Conservation (phyloP, 2,888 invertebrate genomes). For the Steromphala cineraria region DNA sequence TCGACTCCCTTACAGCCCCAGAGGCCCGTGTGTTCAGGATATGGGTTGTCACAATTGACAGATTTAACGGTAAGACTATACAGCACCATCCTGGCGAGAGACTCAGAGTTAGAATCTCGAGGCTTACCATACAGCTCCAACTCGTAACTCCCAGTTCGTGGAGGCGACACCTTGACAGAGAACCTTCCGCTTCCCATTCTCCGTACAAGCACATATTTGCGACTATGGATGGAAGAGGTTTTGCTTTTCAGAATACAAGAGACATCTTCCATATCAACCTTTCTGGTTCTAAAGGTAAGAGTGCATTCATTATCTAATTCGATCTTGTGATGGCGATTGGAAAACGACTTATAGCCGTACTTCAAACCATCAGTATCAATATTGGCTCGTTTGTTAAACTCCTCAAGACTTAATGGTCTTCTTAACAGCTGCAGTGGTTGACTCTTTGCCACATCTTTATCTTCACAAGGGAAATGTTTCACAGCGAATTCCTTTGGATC, state of each 20-base stretch:
- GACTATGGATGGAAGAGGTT: neutral
- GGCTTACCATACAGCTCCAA: neutral
- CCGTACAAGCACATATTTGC: neutral
- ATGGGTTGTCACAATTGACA: neutral
- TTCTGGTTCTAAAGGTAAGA: neutral
- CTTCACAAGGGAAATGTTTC: slow-evolving; percentile 55
- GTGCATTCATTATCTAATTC: neutral
- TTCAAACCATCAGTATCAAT: neutral
- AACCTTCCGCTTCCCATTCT: neutral
- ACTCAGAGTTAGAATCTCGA: neutral
- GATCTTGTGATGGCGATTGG: neutral
- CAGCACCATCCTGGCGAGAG: neutral
- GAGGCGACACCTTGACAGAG: neutral
- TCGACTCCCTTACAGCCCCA: neutral
- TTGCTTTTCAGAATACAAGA: neutral
- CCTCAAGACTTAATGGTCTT: neutral
- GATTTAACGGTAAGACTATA: neutral
- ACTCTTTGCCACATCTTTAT: slow-evolving; percentile 43
- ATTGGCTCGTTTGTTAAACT: neutral
- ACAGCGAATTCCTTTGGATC: slow-evolving; percentile 55
- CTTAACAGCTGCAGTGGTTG: slow-evolving; percentile 53
- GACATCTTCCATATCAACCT: neutral
- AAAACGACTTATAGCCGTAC: neutral
- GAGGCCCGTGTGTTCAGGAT: neutral
- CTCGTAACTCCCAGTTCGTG: neutral